Conservation (phyloP, 2,113 vertebrate genomes). For the Gymnorhina tibicen region DNA sequence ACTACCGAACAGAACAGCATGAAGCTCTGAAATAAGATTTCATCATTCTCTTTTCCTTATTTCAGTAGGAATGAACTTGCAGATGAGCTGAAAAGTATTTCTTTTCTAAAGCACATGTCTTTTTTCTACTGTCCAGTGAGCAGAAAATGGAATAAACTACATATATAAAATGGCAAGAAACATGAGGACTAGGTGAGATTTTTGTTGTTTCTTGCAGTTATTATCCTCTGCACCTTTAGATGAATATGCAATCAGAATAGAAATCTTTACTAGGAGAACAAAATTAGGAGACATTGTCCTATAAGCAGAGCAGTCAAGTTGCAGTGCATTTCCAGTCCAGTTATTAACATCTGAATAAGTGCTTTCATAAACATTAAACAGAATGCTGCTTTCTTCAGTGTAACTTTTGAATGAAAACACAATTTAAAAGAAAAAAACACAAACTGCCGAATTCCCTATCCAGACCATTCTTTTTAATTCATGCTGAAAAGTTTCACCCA, state of each 20-base stretch:
- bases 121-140: neutral
- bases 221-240: neutral
- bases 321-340: neutral
- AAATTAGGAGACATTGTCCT: slow-evolving; percentile 32
- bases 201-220: neutral
- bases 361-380: slow-evolving; percentile 23
- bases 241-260: slow-evolving; percentile 21
- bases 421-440: neutral
- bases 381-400: neutral
- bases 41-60: neutral
- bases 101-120: neutral
- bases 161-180: neutral
- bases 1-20: neutral
- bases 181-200: neutral
- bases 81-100: neutral
- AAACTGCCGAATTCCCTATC: neutral
- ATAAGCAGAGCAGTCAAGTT: neutral
- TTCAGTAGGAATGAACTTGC: neutral
- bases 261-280: neutral
- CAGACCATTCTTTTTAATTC: neutral
- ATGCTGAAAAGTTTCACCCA: neutral
- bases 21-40: neutral
- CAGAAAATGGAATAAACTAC: neutral
- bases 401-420: slow-evolving; percentile 35
- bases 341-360: slow-evolving; percentile 30